Percentiles rank a stretch among this genome's conserved stretches.
These are phyloP conservation scores for Andrena cerasifolii DNA, from an alignment of 1,140 invertebrate species.

Conservation along the genomic window DNA sequence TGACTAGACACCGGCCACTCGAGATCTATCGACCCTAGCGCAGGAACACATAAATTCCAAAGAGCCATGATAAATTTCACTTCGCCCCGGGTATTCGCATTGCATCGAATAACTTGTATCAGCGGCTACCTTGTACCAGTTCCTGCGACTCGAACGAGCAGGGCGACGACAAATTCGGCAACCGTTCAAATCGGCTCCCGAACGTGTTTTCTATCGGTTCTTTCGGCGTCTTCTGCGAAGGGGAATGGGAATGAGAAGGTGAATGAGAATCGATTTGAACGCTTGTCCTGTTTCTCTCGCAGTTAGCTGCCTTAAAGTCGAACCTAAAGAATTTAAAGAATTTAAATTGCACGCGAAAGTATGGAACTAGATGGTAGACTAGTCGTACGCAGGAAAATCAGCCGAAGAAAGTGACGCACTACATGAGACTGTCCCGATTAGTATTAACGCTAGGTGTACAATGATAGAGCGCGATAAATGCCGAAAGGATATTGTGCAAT, in stretches of 20 bases:
- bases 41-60: constrained; percentile 31
- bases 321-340: too few species aligned
- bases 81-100: neutral
- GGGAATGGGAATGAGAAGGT: neutral
- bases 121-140: neutral
- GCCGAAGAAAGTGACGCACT: neutral
- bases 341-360: too few species aligned
- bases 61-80: constrained; percentile 15
- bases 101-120: neutral
- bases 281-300: neutral
- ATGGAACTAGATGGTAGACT: neutral
- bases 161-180: neutral
- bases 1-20: constrained; percentile 19
- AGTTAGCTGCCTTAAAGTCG: neutral
- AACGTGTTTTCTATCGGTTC: too few species aligned
- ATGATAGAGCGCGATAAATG: constrained; percentile 33
- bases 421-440: constrained; percentile 9
- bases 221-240: neutral
- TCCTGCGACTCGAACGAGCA: constrained; percentile 4
- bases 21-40: constrained; percentile 14
- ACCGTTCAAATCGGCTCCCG: neutral
- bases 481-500: constrained; percentile 64
- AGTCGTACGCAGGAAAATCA: neutral
- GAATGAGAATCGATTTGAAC: neutral
- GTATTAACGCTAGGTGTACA: constrained; percentile 24